phyloP scores from a whole-genome alignment of 2,113 vertebrate species.

The Psilopogon haemacephalus region DNA sequence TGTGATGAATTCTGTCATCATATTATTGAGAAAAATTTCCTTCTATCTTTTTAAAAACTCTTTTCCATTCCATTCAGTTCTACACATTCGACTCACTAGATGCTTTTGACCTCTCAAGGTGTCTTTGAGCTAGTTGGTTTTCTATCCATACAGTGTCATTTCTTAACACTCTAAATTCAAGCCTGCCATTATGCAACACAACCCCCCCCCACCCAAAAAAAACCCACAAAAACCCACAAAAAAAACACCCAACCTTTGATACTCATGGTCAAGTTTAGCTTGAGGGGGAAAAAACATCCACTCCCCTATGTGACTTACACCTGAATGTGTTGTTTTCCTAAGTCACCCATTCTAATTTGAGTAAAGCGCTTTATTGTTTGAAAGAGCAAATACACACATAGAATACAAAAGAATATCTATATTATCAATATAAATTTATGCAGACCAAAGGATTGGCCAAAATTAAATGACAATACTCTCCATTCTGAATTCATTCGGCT shows the following conservation, averaged over 20 bases:
- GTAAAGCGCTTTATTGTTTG: constrained; percentile 3
- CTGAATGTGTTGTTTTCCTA: not conserved
- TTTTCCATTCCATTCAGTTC: not conserved
- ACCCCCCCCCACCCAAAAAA: too few species aligned
- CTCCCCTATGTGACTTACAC: not conserved
- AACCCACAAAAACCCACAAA: not conserved
- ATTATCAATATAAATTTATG: constrained; percentile 51
- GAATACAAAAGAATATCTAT: not conserved
- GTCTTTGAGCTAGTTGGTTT: not conserved
- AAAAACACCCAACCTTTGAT: not conserved
- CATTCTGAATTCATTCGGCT: constrained; percentile 53
- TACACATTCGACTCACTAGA: not conserved
- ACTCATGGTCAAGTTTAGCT: not conserved
- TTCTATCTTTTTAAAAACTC: not conserved
- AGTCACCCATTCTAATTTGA: not conserved
- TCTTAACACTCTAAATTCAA: not conserved
- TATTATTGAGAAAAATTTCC: not conserved
- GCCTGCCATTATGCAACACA: not conserved
- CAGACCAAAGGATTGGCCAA: constrained; percentile 1
- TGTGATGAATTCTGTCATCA: too few species aligned
- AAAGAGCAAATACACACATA: not conserved
- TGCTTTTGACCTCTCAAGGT: not conserved
- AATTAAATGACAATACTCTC: constrained; percentile 62
- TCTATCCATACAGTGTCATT: not conserved
- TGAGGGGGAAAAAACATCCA: not conserved